Evolutionary conservation across 2,888 invertebrate genomes (phyloP), one percentile per base, ranked within the genome.

Genomic region (Mellilla xanthometata): DNA sequence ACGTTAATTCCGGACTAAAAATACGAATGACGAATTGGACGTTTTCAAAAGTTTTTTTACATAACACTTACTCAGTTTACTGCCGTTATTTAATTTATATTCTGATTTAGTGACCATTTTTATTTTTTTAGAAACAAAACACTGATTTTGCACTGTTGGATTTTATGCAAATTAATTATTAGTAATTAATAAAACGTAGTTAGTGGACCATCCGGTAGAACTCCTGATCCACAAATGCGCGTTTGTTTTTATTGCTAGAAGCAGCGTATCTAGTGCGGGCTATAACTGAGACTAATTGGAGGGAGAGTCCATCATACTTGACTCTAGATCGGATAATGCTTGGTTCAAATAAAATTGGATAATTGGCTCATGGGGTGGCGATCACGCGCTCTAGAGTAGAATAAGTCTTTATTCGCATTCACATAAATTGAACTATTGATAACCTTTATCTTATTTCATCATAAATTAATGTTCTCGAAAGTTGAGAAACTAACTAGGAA

Each of bases 31-130:
- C 38, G 11, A 42, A 30, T 57, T 57, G 54, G 51, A 26, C 38
- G 13, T 5, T 29, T 52, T 49, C 55, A 54, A 54, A 31, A 24
- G 8, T 24, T n/a, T 31, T 10, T 43, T 43, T 39, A 31, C n/a
- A n/a, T n/a, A 40, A 19, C 27, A 57, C 62, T 58, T 50, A 62
- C 62, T 49, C 24, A 49, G 34, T 50, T 54, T 56, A 34, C 39
- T 46, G 10, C 52, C 54, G 27, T 49, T 52, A 43, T 53, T 56
- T 13, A 59, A 53, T 52, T 55, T 51, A 51, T 47, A 50, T 10
- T 54, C 49, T 2, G 26, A 35, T 52, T 52, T 55, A 42, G 39
- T 49, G 22, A 54, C 48, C 55, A 58, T 54, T 7, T 26, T 23
- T 43, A 12, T 28, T 12, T 29, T 13, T 28, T 30, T n/a, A n/a